Base-by-base conservation (phyloP, 2,888 invertebrate genomes). In the Galerucella nymphaeae region DNA sequence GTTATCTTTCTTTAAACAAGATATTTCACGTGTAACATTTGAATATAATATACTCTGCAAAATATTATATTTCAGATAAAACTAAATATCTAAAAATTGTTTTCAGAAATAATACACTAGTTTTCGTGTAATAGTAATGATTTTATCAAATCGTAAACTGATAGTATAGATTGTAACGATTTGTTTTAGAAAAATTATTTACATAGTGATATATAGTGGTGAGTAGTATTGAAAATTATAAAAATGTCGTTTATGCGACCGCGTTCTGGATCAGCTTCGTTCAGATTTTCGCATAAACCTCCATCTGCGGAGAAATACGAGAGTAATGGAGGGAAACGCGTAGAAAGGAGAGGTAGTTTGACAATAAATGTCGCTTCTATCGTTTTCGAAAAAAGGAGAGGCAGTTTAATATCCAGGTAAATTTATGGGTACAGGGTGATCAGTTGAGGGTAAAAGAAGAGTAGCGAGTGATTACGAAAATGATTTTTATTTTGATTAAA, bases 341-440 rank as follows among this genome's bases (percentile, higher is more conserved):
- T 79, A 13, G 81, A 83, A 75, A 79, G 85, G 6, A 79, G 85
- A 66, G 82, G 83, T 30, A 85, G 85, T 75, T 79, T 84, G 74
- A 80, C 78, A 50, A 71, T 81, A 6, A 77, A 79, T 41, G 75
- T 80, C 4, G 74, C 75, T 11, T 72, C 76, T 30, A 78, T 78
- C 11, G 76, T 79, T 38, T 76, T 66, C 9, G 84, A 84, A 76
- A 87, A 84, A 72, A 82, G 88, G 38, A 82, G 88, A 71, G 85
- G 87, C 11, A 88, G 88, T 66, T 80, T 88, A 71, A 87, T 88
- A 64, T 84, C 86, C 80, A 88, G 88, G 88, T 88, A 86, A 62
- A 62, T 23, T 30, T 48, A 41, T n/a, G n/a, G n/a, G n/a, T n/a
- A n/a, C n/a, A n/a, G n/a, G n/a, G n/a, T n/a, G n/a, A n/a, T n/a